Evolutionary conservation across 2,113 vertebrate species (phyloP).

Genomic region (Orientallactaga bullata): DNA sequence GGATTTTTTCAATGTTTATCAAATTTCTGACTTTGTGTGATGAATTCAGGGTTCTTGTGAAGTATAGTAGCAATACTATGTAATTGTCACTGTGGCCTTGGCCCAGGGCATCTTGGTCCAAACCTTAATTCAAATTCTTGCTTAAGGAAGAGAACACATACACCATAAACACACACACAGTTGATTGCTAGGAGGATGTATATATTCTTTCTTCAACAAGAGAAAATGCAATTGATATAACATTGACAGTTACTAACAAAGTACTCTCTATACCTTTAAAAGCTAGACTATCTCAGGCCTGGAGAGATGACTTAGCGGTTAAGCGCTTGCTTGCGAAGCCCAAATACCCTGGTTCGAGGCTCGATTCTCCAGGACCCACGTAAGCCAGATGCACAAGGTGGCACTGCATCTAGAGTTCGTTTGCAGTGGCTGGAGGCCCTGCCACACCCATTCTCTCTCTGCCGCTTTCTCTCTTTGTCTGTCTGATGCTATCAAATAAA

Average conservation of each 20-base stretch:
- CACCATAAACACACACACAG: neutral
- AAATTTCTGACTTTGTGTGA: neutral
- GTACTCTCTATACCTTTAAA: neutral
- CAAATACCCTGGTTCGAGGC: too few species aligned
- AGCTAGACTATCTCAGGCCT: neutral
- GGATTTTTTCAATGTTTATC: constrained; percentile 9
- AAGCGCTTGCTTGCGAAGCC: too few species aligned
- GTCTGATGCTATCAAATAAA: too few species aligned
- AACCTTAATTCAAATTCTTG: constrained; percentile 23
- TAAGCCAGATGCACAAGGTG: too few species aligned
- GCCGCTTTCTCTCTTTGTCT: too few species aligned
- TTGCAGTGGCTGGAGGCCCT: too few species aligned
- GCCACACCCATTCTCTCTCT: too few species aligned
- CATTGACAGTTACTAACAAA: neutral
- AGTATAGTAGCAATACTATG: neutral
- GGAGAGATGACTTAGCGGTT: too few species aligned
- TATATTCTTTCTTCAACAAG: neutral
- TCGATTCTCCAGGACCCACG: too few species aligned
- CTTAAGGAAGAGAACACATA: neutral
- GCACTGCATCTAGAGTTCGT: too few species aligned
- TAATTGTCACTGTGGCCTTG: neutral
- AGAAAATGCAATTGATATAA: constrained; percentile 19
- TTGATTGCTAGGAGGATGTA: neutral
- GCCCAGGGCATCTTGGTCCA: neutral
- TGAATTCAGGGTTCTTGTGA: neutral